A percentile compares a stretch with the other conserved stretches of the same genome.
These are phyloP conservation scores for Eupristina koningsbergeri DNA, from an alignment of 1,140 invertebrate genomes.

Conservation along the genomic window DNA sequence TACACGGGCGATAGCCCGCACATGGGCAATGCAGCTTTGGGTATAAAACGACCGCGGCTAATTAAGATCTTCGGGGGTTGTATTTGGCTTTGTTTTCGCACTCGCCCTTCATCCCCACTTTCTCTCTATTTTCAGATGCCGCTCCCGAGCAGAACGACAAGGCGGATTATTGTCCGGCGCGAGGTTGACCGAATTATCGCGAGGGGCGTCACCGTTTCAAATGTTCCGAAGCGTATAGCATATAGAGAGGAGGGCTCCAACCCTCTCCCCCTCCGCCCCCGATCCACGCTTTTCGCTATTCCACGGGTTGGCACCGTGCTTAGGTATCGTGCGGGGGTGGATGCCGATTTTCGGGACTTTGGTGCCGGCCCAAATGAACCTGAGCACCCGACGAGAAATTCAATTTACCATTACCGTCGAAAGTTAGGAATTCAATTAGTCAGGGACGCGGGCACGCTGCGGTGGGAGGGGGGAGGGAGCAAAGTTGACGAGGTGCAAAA, in stretches of 20 bases:
- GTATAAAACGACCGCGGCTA: conserved; percentile 17
- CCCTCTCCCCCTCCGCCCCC: background rate
- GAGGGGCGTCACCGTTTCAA: background rate
- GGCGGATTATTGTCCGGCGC: conserved; percentile 20
- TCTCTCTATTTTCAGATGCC: background rate
- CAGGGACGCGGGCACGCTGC: background rate
- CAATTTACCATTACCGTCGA: conserved; percentile 32
- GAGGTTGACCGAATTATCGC: conserved; percentile 27
- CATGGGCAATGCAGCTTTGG: background rate
- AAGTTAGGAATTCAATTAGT: conserved; percentile 41
- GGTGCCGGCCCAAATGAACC: background rate
- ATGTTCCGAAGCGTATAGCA: background rate
- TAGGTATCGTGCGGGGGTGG: too few relatives aligned
- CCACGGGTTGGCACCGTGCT: background rate
- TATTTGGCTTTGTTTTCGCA: background rate
- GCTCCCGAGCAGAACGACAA: background rate
- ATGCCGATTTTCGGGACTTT: conserved; percentile 3
- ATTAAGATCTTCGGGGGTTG: conserved; percentile 6
- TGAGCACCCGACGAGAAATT: conserved; percentile 1
- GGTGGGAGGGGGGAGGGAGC: background rate
- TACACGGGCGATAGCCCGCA: background rate
- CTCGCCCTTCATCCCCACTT: background rate
- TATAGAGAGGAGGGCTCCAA: background rate
- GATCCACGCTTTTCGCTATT: background rate
- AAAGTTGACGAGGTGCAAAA: conserved; percentile 22